Conservation (phyloP, 2,113 vertebrate genomes). For the Dipodomys ordii region DNA sequence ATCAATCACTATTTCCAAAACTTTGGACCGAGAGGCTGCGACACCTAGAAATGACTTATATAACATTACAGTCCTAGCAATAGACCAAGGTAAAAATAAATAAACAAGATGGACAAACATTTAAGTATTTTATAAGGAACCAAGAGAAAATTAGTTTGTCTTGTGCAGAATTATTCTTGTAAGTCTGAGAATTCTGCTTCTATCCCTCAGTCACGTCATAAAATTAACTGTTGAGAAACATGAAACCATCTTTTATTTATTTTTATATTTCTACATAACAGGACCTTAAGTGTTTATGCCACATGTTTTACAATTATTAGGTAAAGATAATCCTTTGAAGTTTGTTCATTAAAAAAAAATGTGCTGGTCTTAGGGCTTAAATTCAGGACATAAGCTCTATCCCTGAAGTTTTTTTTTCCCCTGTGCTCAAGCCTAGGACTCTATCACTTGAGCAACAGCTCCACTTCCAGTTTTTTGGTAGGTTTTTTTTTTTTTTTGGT, state of each 20-base stretch:
- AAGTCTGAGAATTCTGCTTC: background rate
- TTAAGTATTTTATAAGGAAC: background rate
- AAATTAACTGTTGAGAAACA: background rate
- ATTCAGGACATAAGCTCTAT: no score
- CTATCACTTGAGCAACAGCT: background rate
- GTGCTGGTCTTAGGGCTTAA: background rate
- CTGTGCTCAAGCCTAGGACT: no score
- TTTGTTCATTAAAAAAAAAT: no score
- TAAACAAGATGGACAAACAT: background rate
- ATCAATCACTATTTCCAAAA: slow-evolving; percentile 87
- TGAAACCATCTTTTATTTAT: background rate
- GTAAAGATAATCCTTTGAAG: background rate
- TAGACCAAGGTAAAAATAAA: slow-evolving; percentile 86
- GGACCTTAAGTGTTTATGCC: background rate
- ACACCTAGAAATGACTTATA: slow-evolving; percentile 85
- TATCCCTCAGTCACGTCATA: background rate
- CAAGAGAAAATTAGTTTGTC: background rate
- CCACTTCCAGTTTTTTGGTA: background rate
- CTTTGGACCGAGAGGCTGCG: slow-evolving; percentile 90
- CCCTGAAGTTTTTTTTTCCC: no score
- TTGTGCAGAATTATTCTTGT: background rate
- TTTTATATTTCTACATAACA: background rate
- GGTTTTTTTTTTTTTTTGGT: no score
- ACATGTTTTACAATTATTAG: background rate
- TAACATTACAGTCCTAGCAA: slow-evolving; percentile 86